Percentiles rank a stretch among this genome's conserved stretches.
Evolutionary conservation across 37 sponge, comb jelly and placozoan species (phyloP).

Genomic region (Hormiphora californensis): DNA sequence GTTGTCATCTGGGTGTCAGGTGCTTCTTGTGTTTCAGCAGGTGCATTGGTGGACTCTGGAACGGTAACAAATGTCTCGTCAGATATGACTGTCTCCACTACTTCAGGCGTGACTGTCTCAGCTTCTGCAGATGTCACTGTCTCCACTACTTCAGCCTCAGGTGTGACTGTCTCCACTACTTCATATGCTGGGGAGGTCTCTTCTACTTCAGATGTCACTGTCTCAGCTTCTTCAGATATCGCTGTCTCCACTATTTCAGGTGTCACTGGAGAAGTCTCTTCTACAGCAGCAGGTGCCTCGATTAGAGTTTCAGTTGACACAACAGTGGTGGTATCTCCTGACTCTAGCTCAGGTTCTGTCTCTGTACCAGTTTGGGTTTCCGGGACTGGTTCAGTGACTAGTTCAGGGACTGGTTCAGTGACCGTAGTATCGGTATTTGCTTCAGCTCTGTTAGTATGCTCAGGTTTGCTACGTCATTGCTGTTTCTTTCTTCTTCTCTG

Average conservation of each 20-base stretch:
- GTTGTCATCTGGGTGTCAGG: too few relatives aligned
- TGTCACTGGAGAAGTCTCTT: too few relatives aligned
- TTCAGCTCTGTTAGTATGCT: too few relatives aligned
- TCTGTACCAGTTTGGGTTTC: neutral
- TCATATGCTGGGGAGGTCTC: neutral
- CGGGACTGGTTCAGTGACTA: neutral
- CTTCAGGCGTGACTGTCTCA: neutral
- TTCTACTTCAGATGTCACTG: neutral
- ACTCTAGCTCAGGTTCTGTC: neutral
- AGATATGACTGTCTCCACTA: too few relatives aligned
- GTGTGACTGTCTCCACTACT: neutral
- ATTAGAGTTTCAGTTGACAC: too few relatives aligned
- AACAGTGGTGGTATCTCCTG: neutral
- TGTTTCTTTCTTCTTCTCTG: too few relatives aligned
- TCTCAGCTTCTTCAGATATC: constrained; percentile 24
- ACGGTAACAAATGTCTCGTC: too few relatives aligned
- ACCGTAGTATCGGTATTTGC: too few relatives aligned
- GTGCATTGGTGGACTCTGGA: neutral
- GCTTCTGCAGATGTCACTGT: neutral
- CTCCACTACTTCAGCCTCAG: neutral
- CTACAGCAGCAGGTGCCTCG: too few relatives aligned
- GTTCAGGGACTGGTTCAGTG: neutral
- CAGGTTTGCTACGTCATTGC: too few relatives aligned
- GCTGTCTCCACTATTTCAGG: too few relatives aligned
- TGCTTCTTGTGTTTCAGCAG: neutral